Evolutionary conservation across 1,140 invertebrate species (phyloP), one percentile per base, ranked within the genome.

Genomic region (Oncopeltus fasciatus): DNA sequence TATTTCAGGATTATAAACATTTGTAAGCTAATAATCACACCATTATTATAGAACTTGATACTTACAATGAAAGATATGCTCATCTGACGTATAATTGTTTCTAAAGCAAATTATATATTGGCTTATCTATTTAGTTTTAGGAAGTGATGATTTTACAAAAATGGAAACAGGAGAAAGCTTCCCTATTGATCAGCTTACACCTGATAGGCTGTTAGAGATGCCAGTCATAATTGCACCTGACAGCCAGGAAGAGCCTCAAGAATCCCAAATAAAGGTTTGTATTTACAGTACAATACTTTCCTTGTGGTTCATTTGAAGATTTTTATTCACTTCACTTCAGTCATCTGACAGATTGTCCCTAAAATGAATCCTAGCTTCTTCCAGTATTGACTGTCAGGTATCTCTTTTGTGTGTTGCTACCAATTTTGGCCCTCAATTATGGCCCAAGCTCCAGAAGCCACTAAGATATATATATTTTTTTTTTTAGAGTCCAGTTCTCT

Each of bases 201-300:
- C 63, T 18, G 63, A 64, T 27, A 53, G 63, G 26, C 53, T 64
- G 18, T 14, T 64, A 44, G 63, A 64, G 20, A 64, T 64, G 63
- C 63, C 63, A 27, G 49, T 64, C 8, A 64, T 64, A 16, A 64
- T 64, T 16, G 59, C 59, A 20, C 24, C 43, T 60, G 59, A 60
- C 49, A 53, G 12, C 1, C 49, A 53, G 26, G 49, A 53, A 27
- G 49, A 53, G 14, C 18, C 14, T 2, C 18, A 26, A 4, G 49
- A 53, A 24, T 38, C 31, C 14, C 49, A 53, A 27, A 14, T 53
- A 5, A 53, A 53, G 49, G 49, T 53, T 53, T 24, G 49, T 53
- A 24, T 53, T 53, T 53, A 18, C 24, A 9, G 47, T 49, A 53
- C 16, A 53, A 53, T 49, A 2, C 21, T 3, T 49, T 1, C 24